Percentiles rank a stretch among this genome's conserved stretches.
Conservation (phyloP, 2,797 vertebrate species). For the Pantherophis alleghaniensis region DNA sequence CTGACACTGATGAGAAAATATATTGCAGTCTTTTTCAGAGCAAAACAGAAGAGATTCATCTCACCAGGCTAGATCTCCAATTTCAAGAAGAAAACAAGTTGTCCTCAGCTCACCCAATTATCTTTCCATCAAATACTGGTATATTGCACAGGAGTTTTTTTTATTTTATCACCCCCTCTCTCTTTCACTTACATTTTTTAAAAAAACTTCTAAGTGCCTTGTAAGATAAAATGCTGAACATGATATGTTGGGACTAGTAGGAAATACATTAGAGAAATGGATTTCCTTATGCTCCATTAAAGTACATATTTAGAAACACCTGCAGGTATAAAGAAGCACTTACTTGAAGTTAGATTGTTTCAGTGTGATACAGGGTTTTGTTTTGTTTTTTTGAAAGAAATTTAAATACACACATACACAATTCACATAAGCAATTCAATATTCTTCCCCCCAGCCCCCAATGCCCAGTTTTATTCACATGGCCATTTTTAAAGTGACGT, state of each 20-base stretch:
- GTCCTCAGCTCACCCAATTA: constrained; percentile 50
- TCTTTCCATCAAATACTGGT: constrained; percentile 61
- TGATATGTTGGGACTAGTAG: constrained; percentile 51
- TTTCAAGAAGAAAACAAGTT: constrained; percentile 54
- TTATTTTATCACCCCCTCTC: not conserved
- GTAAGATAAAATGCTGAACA: constrained; percentile 55
- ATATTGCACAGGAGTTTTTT: constrained; percentile 45
- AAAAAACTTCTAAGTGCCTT: constrained; percentile 42
- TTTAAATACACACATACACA: not conserved
- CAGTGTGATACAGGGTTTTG: constrained; percentile 4
- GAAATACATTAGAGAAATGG: constrained; percentile 19
- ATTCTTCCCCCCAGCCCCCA: not conserved
- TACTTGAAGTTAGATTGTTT: constrained; percentile 1
- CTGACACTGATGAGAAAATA: constrained; percentile 61
- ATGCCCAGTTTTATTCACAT: not conserved
- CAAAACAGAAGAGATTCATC: constrained; percentile 57
- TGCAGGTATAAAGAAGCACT: constrained; percentile 51
- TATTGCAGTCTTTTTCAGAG: constrained; percentile 58
- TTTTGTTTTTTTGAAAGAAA: not conserved
- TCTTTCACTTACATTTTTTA: not conserved
- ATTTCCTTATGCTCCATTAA: constrained; percentile 58
- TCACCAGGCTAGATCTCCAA: constrained; percentile 48
- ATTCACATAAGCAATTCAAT: not conserved
- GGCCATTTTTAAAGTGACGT: not conserved
- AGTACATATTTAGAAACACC: constrained; percentile 59